Base-by-base conservation (phyloP, 2,797 vertebrate species). In the Anas georgica region DNA sequence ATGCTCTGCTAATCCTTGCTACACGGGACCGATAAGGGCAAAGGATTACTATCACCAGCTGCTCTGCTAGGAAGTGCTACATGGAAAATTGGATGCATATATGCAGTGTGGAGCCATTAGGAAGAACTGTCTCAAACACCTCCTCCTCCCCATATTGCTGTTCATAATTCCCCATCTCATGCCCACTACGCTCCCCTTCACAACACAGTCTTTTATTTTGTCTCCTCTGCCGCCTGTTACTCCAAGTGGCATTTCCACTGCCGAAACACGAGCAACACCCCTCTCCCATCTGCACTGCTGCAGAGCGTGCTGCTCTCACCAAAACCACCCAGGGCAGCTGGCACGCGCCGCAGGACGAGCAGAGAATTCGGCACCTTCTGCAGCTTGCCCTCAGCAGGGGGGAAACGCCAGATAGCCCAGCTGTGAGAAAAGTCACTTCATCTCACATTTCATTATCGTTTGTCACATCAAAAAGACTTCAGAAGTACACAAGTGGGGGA, bases 51-150 rank as follows among this genome's bases (percentile, higher is more conserved):
- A 90, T 83, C 83, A 74, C 80, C 94, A 95, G 77, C 83, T 93
- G 83, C 78, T 94, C 83, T 77, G 60, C 81, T n/a, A 69, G 62
- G 25, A 96, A 90, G 45, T 43, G 58, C 77, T 90, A 63, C 62
- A 37, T 39, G 58, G 86, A 93, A 93, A 95, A 96, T 31, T 43
- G 52, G 41, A 88, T 94, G 88, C 88, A 93, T 88, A 75, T 88
- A 95, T 96, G 90, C 94, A 94, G 93, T 25, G 86, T 88, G 81
- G 92, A 96, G 45, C 88, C 77, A 84, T 91, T 35, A 96, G 72
- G 64, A 88, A 92, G 48, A 86, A 77, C 17, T 43, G 64, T 59
- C 63, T 94, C 45, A 39, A 79, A 83, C 86, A 80, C 60, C 20
- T 76, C 59, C 31, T 31, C 31, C 68, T 77, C 70, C 74, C 39